Base-by-base conservation (phyloP, 2,797 vertebrate species). In the Cynopterus sphinx region DNA sequence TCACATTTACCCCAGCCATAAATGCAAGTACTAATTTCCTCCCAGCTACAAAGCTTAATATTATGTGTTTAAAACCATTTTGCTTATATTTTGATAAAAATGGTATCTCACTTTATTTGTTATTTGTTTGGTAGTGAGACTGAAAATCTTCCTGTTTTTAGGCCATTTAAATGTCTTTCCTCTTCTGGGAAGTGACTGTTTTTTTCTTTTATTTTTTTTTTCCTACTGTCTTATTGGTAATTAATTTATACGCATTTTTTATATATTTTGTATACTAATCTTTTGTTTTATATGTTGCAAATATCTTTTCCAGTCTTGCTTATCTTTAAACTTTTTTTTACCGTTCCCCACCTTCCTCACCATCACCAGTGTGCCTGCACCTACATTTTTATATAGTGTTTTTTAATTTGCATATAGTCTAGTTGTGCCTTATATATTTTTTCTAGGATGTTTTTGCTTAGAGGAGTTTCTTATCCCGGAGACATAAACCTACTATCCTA, bases 261-360 rank as follows among this genome's bases (percentile, higher is more conserved):
- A 49, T 51, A 9, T 68, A 57, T 88, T 87, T 71, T 87, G 5
- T 67, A 26, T 33, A 71, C 22, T 95, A 49, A 70, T 77, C 36
- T 31, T 87, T 96, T 94, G 70, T 90, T 79, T 87, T 88, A 13
- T 85, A 43, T 92, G 26, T 92, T 87, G n/a, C 21, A 75, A 36
- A 36, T 75, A 51, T 26, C 61, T 84, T 92, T 87, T 83, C 22
- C 1, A 94, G n/a, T 87, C 39, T 92, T 36, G 26, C 21, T 75
- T 94, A 7, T 94, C 46, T 90, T 96, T 87, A 81, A 53, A 63
- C 49, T 49, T 49, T 16, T 49, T 49, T 49, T 49, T 49, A 16
- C 49, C 5, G 49, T 49, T 49, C 49, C 49, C 15, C 49, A 49
- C 49, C 49, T 49, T 15, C 49, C 49, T 16, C 15, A 16, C 15